These are phyloP conservation scores for Epirrhoe alternata DNA, from an alignment of 2,888 invertebrate genomes.

Conservation along the genomic window DNA sequence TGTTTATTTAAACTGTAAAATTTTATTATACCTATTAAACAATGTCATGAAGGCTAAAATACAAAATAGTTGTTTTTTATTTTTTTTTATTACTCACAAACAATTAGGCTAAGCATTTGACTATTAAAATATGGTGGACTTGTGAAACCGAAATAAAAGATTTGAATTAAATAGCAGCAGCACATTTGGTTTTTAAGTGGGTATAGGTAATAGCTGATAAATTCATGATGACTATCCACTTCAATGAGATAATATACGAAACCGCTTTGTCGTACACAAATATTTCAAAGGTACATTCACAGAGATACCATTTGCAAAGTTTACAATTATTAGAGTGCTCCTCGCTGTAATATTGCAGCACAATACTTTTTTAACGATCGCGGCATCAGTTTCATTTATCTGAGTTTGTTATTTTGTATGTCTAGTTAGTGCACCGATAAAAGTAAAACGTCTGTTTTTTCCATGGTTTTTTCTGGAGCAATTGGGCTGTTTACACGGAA, in stretches of 20 bases:
- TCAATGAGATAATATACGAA: background rate
- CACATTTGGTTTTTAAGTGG: too few species aligned
- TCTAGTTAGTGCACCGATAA: background rate
- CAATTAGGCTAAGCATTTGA: too few species aligned
- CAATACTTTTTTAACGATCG: conserved; percentile 1
- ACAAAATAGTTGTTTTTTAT: too few species aligned
- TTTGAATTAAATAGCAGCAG: too few species aligned
- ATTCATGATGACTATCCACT: background rate
- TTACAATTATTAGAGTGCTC: background rate
- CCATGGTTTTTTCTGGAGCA: background rate
- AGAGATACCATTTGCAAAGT: background rate
- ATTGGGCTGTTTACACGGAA: background rate
- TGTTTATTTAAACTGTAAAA: too few species aligned
- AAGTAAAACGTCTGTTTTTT: background rate
- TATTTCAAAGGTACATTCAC: background rate
- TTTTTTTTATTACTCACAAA: too few species aligned
- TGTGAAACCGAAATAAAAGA: too few species aligned
- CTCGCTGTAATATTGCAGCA: background rate
- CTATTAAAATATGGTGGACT: too few species aligned
- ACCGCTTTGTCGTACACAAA: background rate
- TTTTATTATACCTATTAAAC: too few species aligned
- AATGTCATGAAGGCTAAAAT: too few species aligned
- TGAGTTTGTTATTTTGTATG: background rate
- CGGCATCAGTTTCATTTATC: background rate
- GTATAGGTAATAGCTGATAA: background rate